Percentiles rank a stretch among this genome's conserved stretches.
phyloP scores from a whole-genome alignment of 37 sponge, comb jelly and placozoan species.

The Crambe crambe region DNA sequence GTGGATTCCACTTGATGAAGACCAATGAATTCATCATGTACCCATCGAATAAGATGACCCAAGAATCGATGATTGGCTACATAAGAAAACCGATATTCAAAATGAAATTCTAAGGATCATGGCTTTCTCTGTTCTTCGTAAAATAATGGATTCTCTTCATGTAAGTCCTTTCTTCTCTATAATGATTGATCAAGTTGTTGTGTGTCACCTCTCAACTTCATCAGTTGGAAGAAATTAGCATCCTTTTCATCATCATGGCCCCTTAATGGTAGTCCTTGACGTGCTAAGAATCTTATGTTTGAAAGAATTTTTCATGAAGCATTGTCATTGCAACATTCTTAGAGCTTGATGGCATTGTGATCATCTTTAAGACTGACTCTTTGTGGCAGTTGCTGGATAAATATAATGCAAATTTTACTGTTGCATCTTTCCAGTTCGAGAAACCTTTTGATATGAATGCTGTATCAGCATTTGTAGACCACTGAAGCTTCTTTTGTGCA shows the following conservation, averaged over 20 bases:
- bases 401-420: constrained; percentile 1
- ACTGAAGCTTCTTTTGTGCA: constrained; percentile 19
- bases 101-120: no score
- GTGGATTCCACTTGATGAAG: constrained; percentile 30
- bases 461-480: constrained; percentile 23
- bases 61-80: constrained; percentile 10
- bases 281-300: constrained; percentile 9
- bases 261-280: constrained; percentile 16
- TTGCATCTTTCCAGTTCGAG: constrained; percentile 46
- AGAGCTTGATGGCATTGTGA: constrained; percentile 15
- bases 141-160: no score
- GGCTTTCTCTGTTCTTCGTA: no score
- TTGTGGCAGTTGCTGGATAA: constrained; percentile 11
- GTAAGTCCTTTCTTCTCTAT: no score
- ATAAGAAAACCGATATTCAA: constrained; percentile 17
- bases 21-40: constrained; percentile 55
- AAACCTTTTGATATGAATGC: constrained; percentile 24
- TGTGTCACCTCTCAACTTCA: no score
- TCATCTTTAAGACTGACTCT: constrained; percentile 23
- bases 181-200: no score
- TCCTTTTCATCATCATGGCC: constrained; percentile 14
- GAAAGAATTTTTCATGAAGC: constrained; percentile 20
- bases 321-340: constrained; percentile 23
- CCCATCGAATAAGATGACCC: constrained; percentile 42
- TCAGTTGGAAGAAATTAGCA: no score